Conservation (phyloP, 1,140 invertebrate genomes). For the Heliconius hewitsoni region DNA sequence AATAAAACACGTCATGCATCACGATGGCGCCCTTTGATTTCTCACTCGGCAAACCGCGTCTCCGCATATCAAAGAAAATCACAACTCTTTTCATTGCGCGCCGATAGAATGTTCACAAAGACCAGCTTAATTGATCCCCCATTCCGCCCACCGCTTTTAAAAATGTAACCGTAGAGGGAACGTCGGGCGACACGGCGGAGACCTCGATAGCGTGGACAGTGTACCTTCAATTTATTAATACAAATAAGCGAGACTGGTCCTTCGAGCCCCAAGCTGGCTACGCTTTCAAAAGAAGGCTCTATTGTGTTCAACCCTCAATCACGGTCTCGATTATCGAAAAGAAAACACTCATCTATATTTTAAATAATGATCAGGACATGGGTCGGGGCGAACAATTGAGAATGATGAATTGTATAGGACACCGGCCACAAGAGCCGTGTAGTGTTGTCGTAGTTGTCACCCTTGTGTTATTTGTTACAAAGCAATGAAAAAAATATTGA, state of each 20-base stretch:
- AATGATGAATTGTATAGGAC: constrained; percentile 67
- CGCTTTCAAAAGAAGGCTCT: constrained; percentile 62
- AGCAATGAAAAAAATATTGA: constrained; percentile 20
- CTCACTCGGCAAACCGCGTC: constrained; percentile 79
- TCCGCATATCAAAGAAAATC: constrained; percentile 80
- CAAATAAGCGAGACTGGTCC: constrained; percentile 72
- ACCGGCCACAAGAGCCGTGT: constrained; percentile 62
- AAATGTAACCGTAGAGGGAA: constrained; percentile 52
- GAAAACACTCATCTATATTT: constrained; percentile 81
- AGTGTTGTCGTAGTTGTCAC: constrained; percentile 47
- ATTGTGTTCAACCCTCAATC: constrained; percentile 77
- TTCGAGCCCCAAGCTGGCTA: constrained; percentile 59
- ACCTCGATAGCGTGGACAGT: constrained; percentile 69
- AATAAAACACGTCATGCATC: constrained; percentile 80
- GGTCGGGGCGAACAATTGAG: constrained; percentile 61
- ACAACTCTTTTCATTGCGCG: constrained; percentile 80
- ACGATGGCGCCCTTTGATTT: constrained; percentile 77
- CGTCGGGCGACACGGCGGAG: constrained; percentile 40
- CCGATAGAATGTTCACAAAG: constrained; percentile 79
- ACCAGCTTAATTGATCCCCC: constrained; percentile 75
- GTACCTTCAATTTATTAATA: constrained; percentile 79
- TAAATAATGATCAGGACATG: constrained; percentile 76
- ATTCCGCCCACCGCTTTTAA: constrained; percentile 61
- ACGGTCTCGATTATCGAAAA: constrained; percentile 78
- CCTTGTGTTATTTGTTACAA: constrained; percentile 45